Evolutionary conservation across 2,888 invertebrate genomes (phyloP), one percentile per base, ranked within the genome.

Genomic region (Hypomecis punctinalis): DNA sequence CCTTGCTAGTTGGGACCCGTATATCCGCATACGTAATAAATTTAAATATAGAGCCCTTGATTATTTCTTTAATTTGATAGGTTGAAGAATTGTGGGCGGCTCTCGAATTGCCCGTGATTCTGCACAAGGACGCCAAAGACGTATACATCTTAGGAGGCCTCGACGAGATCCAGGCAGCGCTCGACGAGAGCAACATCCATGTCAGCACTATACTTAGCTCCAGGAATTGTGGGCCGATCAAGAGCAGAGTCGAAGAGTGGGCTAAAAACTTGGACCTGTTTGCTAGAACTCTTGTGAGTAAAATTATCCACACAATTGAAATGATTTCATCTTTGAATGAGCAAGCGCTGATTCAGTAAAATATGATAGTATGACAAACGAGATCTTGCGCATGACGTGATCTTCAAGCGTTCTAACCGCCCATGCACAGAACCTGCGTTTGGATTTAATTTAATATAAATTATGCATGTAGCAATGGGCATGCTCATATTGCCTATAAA

Each of bases 161-260:
- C 0, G 98, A 98, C 75, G 98, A 98, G 73, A 92, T 98, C 37
- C 97, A 97, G 84, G 93, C 95, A 0, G 93, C 96, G 2, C 85
- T 97, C 4, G 98, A 98, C 79, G 98, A 98, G 81, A 96, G 97
- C 76, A 96, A 96, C 83, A 97, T 98, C 58, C 96, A 96, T 79
- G 94, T 98, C 45, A 95, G 96, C 73, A 98, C 98, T 0, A 97
- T 98, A 53, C 95, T 96, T 0, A 97, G 97, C 76, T 98, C 98
- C 0, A 94, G 97, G 53, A 96, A 96, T 85, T 97, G 97, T 10
- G 97, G 96, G 0, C 97, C 97, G 0, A 97, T 98, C 64, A 97
- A 96, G 79, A 83, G 94, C 23, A 91, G 96, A 57, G 97, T 98
- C 0, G 97, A 97, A 49, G 97, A 97, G 68, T 98, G 98, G 98